Conservation (phyloP, 2,797 vertebrate species). For the Danio tinwini region DNA sequence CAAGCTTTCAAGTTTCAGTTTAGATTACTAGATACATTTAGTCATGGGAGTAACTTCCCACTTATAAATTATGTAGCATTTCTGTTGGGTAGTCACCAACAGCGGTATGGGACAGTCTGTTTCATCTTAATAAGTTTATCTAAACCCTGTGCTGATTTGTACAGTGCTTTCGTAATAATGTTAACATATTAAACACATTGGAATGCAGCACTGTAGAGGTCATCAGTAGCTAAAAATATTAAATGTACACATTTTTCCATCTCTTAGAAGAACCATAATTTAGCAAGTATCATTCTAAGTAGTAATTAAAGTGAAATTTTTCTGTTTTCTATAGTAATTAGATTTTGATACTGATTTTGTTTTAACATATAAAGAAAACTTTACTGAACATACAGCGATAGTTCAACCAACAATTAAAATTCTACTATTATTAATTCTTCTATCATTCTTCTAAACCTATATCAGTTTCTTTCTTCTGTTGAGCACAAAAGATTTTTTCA, state of each 20-base stretch:
- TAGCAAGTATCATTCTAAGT: neutral
- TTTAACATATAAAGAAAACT: too few relatives aligned
- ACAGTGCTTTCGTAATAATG: conserved; percentile 64
- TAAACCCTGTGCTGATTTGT: conserved; percentile 36
- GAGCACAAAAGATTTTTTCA: too few relatives aligned
- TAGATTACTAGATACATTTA: conserved; percentile 67
- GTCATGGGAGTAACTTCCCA: conserved; percentile 64
- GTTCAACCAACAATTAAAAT: too few relatives aligned
- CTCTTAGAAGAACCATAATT: neutral
- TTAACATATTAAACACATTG: conserved; percentile 69
- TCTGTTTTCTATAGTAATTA: too few relatives aligned
- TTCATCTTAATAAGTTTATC: conserved; percentile 45
- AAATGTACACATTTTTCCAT: neutral
- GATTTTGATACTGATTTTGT: too few relatives aligned
- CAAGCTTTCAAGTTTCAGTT: conserved; percentile 54
- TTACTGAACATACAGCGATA: too few relatives aligned
- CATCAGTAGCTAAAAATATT: conserved; percentile 28
- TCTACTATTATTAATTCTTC: too few relatives aligned
- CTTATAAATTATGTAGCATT: conserved; percentile 65
- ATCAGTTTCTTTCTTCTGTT: too few relatives aligned
- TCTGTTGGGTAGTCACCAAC: conserved; percentile 65
- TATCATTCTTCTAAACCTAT: too few relatives aligned
- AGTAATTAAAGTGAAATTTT: too few relatives aligned
- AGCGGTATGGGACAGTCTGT: neutral
- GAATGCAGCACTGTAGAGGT: conserved; percentile 54